Evolutionary conservation across 35 echinoderm and acorn worm species (phyloP).

Genomic region (Diadema setosum): DNA sequence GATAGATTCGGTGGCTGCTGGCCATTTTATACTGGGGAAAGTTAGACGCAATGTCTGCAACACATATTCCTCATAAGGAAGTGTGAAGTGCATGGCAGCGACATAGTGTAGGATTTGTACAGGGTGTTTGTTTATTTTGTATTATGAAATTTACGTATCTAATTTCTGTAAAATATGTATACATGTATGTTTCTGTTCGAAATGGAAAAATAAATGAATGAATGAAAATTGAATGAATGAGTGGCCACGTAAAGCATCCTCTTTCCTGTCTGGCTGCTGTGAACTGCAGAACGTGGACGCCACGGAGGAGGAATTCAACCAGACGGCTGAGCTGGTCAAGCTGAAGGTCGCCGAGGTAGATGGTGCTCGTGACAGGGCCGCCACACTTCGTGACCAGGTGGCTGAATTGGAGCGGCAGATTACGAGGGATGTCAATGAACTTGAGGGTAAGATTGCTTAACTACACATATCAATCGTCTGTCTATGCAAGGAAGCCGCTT

Average conservation of each 20-base stretch:
- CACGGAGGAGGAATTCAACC: constrained; percentile 28
- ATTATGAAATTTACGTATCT: not conserved
- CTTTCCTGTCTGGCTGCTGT: not conserved
- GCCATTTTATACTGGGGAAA: too few species aligned
- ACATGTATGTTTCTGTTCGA: not conserved
- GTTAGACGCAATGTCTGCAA: too few species aligned
- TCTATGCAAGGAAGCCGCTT: too few species aligned
- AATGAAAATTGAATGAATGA: too few species aligned
- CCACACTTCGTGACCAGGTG: constrained; percentile 47
- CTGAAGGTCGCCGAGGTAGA: constrained; percentile 23
- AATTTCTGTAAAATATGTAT: too few species aligned
- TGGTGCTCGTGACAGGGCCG: constrained; percentile 26
- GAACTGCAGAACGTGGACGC: constrained; percentile 15
- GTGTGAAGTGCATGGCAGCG: too few species aligned
- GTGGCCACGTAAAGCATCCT: not conserved
- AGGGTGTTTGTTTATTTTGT: not conserved
- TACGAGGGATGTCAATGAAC: constrained; percentile 41
- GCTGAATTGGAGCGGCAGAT: constrained; percentile 52
- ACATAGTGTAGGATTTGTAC: not conserved
- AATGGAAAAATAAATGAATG: not conserved
- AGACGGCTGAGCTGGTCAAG: constrained; percentile 21
- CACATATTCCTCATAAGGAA: too few species aligned
- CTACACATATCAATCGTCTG: too few species aligned
- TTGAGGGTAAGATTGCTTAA: constrained; percentile 74
- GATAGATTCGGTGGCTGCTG: too few species aligned